Conservation (phyloP, 1,140 invertebrate genomes). For the Drosophila suzukii region DNA sequence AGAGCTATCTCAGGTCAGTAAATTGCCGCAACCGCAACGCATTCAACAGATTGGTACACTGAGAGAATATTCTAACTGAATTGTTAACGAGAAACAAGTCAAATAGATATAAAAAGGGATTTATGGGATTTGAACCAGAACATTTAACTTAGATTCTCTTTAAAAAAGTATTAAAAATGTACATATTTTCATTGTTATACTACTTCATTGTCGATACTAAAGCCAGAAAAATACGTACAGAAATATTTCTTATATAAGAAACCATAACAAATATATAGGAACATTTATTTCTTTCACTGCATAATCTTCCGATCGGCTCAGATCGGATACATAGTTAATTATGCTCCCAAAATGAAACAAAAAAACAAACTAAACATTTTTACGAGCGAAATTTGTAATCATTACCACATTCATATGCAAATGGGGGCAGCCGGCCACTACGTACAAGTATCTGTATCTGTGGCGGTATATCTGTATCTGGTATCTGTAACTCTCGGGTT, state of each 20-base stretch:
- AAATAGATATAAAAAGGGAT: too few relatives aligned
- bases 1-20: slow-evolving; percentile 43
- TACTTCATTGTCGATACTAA: too few relatives aligned
- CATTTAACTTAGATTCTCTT: too few relatives aligned
- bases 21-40: slow-evolving; percentile 67
- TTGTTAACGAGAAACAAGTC: too few relatives aligned
- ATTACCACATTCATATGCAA: slow-evolving; percentile 83
- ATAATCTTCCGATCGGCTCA: slow-evolving; percentile 7
- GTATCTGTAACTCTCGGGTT: slow-evolving; percentile 34
- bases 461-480: slow-evolving; percentile 24
- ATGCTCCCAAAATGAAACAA: slow-evolving; percentile 64
- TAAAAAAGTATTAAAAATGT: too few relatives aligned
- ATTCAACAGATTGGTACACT: slow-evolving; percentile 33
- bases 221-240: too few relatives aligned
- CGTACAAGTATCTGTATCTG: slow-evolving; percentile 32
- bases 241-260: background rate
- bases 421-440: slow-evolving; percentile 55
- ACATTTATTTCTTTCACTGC: slow-evolving; percentile 1
- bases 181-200: too few relatives aligned
- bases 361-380: slow-evolving; percentile 78
- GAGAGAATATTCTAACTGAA: background rate
- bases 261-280: too few relatives aligned
- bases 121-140: too few relatives aligned
- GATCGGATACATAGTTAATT: slow-evolving; percentile 74
- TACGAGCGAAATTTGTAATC: slow-evolving; percentile 83